Base-by-base conservation (phyloP, 2,888 invertebrate genomes). In the Smittia sp. region DNA sequence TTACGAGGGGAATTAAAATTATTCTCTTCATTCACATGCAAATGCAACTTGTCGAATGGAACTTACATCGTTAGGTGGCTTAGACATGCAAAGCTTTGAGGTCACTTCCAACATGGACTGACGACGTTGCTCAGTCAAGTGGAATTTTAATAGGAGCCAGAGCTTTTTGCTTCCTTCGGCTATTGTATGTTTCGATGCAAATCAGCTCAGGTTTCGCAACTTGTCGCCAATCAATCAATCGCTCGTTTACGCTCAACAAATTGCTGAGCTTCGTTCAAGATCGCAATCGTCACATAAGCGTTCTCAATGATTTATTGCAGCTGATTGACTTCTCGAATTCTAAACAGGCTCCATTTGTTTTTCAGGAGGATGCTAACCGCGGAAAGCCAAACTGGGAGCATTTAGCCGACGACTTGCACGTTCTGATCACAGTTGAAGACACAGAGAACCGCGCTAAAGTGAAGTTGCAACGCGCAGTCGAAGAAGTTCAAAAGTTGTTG, bases 361-460 rank as follows among this genome's bases (percentile, higher is more conserved):
- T 74, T 32, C 86, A 99, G 98, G 99, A 99, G 87, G 98, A 99
- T 82, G 92, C 94, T 80, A 99, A 98, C 85, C 89, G 98, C 82
- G 99, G 99, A 77, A 99, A 99, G 85, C 97, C 98, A 76, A 99
- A 99, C 86, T 99, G 99, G 99, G 99, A 99, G 83, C 99, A 99
- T 83, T 86, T 99, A 81, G 96, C 96, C 78, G 99, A 99, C 82
- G 98, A 99, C 80, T 87, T 99, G 74, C 99, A 99, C 84, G 98
- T 99, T 76, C 86, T 99, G 78, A 91, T 99, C 79, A 98, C 98
- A 77, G 98, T 98, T 27, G 99, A 99, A 85, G 99, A 99, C 84
- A 95, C 98, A 76, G 94, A 96, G 82, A 98, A 98, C 84, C 88
- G 99, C 80, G 96, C 97, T 76, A 92, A 93, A 82, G 85, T 98